Evolutionary conservation across 2,113 vertebrate genomes (phyloP).

Genomic region (Scolopax mira): DNA sequence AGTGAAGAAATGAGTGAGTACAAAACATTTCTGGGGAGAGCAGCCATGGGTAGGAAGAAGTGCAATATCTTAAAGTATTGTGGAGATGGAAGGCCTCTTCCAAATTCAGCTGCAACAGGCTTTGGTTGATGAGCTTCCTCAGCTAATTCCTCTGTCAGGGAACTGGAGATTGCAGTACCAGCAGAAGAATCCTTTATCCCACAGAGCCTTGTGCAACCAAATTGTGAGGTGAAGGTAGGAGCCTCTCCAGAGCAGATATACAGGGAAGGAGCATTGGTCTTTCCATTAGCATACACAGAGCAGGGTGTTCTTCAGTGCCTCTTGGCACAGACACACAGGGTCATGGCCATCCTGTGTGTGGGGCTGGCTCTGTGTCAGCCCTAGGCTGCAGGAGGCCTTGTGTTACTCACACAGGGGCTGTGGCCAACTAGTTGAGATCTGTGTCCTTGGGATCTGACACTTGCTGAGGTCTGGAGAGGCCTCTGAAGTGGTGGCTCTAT

Average conservation of each 20-base stretch:
- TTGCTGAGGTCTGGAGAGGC: neutral
- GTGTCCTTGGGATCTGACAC: neutral
- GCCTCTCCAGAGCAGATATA: neutral
- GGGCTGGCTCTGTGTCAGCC: neutral
- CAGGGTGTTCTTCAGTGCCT: neutral
- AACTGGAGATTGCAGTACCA: neutral
- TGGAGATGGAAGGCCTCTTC: neutral
- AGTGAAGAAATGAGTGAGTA: neutral
- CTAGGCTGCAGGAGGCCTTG: neutral
- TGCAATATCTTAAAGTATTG: neutral
- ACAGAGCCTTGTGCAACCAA: neutral
- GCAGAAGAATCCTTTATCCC: neutral
- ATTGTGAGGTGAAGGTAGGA: neutral
- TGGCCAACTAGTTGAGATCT: neutral
- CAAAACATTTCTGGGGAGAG: neutral
- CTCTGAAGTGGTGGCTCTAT: neutral
- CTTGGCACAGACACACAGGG: neutral
- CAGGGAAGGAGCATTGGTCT: neutral
- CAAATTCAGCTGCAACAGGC: neutral
- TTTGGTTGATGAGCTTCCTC: neutral
- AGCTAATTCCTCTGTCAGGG: neutral
- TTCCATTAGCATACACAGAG: fast-evolving
- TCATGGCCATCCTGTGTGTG: neutral
- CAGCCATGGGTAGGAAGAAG: neutral
- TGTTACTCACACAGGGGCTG: neutral